phyloP scores from a whole-genome alignment of 2,797 vertebrate species.

The Lutra lutra region DNA sequence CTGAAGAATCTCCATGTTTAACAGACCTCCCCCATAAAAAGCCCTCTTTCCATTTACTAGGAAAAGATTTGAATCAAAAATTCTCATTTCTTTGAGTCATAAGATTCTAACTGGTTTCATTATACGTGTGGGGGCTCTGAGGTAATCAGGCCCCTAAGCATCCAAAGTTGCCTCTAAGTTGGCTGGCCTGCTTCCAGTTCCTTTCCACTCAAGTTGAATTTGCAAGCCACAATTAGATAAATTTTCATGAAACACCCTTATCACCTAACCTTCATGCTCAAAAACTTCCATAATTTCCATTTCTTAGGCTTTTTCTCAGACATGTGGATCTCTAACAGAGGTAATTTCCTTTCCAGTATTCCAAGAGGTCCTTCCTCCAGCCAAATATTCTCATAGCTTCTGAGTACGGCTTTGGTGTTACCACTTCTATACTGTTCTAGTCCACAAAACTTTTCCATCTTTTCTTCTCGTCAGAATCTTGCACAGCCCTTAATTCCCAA shows the following conservation, averaged over 20 bases:
- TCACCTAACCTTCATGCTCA: not conserved
- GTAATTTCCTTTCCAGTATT: not conserved
- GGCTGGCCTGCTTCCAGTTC: not conserved
- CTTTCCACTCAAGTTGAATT: not conserved
- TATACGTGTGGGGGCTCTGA: not conserved
- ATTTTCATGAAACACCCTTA: not conserved
- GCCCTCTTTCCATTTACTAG: not conserved
- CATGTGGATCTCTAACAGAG: not conserved
- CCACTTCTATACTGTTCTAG: not conserved
- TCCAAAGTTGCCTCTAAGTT: constrained; percentile 22
- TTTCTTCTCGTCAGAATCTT: not conserved
- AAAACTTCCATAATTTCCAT: not conserved
- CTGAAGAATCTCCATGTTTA: not conserved
- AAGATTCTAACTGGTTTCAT: constrained; percentile 34
- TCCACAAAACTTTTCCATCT: accelerated
- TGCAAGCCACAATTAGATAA: constrained; percentile 45
- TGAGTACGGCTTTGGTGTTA: not conserved
- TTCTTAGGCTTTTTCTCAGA: not conserved
- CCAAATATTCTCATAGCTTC: not conserved
- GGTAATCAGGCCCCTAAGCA: not conserved
- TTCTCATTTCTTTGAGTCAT: constrained; percentile 52
- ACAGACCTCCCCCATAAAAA: not conserved
- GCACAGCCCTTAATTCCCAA: not conserved
- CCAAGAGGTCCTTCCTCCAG: not conserved
- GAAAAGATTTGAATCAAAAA: constrained; percentile 28